Evolutionary conservation across 1,140 invertebrate genomes (phyloP), one percentile per base, ranked within the genome.

Genomic region (Cepaea nemoralis): DNA sequence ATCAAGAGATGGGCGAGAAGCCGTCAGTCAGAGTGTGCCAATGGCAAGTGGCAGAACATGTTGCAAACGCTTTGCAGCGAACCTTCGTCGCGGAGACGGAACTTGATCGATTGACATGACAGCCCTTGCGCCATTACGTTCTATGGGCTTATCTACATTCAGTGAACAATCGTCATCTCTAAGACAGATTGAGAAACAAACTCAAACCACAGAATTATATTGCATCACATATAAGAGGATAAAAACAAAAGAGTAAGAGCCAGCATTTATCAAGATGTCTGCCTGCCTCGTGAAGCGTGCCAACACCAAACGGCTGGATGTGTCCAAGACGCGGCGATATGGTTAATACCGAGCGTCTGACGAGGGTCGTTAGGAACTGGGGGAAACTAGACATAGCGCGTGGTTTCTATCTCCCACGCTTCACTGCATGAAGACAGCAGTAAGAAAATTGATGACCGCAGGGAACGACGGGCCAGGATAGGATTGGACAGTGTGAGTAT

Each of bases 331-430:
- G 59, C 16, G n/a, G 33, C 6, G 59, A 27, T 31, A n/a, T 12
- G n/a, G 59, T 63, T 31, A 63, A 27, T 27, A 63, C 27, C 55
- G 12, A 59, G 27, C 59, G 59, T 27, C 27, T 27, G 59, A 27
- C 16, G 59, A 63, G 16, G 59, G 59, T 63, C n/a, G 59, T 63
- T 63, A 31, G 10, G 27, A 31, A 31, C 59, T 5, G 27, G 16
- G 59, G n/a, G 33, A 31, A 31, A 63, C 59, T 31, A 63, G 59
- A 8, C 59, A 55, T 63, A 31, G 27, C 59, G n/a, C 59, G 59
- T 63, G n/a, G 59, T 63, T 63, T 63, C 59, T 5, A 63, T 63
- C 59, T 31, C 59, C 59, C 27, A 63, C 59, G 59, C 59, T 63
- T 31, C n/a, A 5, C n/a, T 27, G 59, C n/a, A 31, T 27, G 59